Evolutionary conservation across 2,888 invertebrate genomes (phyloP).

Genomic region (Elmis aenea): DNA sequence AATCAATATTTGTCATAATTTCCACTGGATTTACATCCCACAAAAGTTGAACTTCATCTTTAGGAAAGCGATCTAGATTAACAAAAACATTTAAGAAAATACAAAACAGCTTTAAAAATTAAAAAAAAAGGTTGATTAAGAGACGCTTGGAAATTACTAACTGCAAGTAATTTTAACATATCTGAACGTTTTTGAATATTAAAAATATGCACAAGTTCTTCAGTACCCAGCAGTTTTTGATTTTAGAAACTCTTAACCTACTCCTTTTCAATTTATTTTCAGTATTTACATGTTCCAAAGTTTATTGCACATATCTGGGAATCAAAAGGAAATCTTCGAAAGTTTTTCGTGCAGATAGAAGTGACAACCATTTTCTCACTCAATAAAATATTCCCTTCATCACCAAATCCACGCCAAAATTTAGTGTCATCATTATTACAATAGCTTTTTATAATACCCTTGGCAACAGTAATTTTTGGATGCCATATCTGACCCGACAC

Average conservation of each 20-base stretch:
- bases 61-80: constrained; percentile 32
- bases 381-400: constrained; percentile 31
- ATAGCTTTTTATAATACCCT: constrained; percentile 19
- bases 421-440: constrained; percentile 27
- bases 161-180: too few species aligned
- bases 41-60: constrained; percentile 30
- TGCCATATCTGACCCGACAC: constrained; percentile 35
- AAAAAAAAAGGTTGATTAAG: too few species aligned
- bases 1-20: constrained; percentile 14
- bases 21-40: constrained; percentile 27
- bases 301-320: constrained; percentile 31
- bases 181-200: too few species aligned
- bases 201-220: too few species aligned
- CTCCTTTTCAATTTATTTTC: too few species aligned
- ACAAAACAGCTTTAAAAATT: too few species aligned
- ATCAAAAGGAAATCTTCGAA: constrained; percentile 33
- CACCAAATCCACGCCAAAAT: constrained; percentile 35
- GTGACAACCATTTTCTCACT: constrained; percentile 29
- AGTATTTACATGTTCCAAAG: constrained; percentile 34
- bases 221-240: too few species aligned
- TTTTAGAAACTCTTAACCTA: too few species aligned
- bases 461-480: constrained; percentile 31
- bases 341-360: constrained; percentile 27
- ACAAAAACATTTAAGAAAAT: constrained; percentile 2
- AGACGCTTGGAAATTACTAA: too few species aligned